Conservation (phyloP, 2,888 invertebrate genomes). For the Leuctra nigra region DNA sequence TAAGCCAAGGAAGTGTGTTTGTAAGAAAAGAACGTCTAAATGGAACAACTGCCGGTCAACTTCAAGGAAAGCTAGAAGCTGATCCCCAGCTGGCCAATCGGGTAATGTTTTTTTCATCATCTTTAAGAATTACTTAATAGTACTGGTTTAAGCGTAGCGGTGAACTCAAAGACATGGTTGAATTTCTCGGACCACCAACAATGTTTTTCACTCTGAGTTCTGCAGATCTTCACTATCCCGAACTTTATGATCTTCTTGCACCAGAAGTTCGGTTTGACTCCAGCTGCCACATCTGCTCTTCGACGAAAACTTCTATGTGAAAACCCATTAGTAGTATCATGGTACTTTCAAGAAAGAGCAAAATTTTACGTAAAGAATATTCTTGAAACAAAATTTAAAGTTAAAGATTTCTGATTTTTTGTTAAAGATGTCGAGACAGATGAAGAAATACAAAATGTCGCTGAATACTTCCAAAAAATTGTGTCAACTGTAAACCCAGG, state of each 20-base stretch:
- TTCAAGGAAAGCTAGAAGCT: slow-evolving; percentile 7
- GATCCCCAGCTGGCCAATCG: slow-evolving; percentile 12
- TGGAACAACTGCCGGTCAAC: no score
- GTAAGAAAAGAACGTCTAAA: slow-evolving; percentile 9
- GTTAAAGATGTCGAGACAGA: neutral
- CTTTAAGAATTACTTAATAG: slow-evolving; percentile 21
- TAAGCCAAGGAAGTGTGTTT: slow-evolving; percentile 1
- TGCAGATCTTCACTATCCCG: no score
- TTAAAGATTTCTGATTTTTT: neutral
- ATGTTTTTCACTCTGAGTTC: slow-evolving; percentile 27
- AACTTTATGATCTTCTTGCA: slow-evolving; percentile 16
- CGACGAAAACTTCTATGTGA: neutral
- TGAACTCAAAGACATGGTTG: slow-evolving; percentile 25
- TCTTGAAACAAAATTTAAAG: neutral
- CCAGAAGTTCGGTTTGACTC: neutral
- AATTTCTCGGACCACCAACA: slow-evolving; percentile 24
- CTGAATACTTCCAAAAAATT: neutral
- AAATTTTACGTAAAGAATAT: neutral
- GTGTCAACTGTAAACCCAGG: neutral
- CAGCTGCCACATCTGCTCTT: neutral
- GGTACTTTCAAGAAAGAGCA: neutral
- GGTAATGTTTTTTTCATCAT: slow-evolving; percentile 22
- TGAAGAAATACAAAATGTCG: neutral
- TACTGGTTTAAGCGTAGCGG: slow-evolving; percentile 9
- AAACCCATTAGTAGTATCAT: neutral